These are phyloP conservation scores for Saturnia pavonia DNA, from an alignment of 2,888 invertebrate genomes.

Conservation along the genomic window DNA sequence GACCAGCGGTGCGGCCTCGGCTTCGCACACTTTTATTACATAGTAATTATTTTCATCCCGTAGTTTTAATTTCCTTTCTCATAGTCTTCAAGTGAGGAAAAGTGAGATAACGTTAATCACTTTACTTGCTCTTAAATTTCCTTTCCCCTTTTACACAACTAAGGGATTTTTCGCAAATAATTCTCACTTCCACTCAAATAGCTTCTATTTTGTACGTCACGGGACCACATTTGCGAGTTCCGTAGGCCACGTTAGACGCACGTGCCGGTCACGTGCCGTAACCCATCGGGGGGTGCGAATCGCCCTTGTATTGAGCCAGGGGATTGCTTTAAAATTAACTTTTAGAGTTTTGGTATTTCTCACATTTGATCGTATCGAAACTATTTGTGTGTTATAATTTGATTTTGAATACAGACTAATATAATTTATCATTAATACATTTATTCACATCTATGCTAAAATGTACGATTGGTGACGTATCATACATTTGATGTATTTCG, in stretches of 20 bases:
- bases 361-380: slow-evolving; percentile 27
- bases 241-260: slow-evolving; percentile 44
- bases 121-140: not conserved
- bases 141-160: slow-evolving; percentile 20
- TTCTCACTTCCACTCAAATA: slow-evolving; percentile 60
- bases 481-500: no score
- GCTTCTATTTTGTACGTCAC: slow-evolving; percentile 52
- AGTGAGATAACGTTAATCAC: not conserved
- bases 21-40: not conserved
- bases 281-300: slow-evolving; percentile 51
- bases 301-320: slow-evolving; percentile 51
- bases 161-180: slow-evolving; percentile 35
- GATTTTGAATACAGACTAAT: slow-evolving; percentile 8
- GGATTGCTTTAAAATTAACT: slow-evolving; percentile 37
- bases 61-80: no score
- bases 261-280: slow-evolving; percentile 52
- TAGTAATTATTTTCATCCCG: not conserved
- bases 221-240: slow-evolving; percentile 51
- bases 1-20: no score
- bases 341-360: slow-evolving; percentile 29
- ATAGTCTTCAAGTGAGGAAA: not conserved
- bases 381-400: slow-evolving; percentile 26
- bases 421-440: not conserved
- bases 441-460: not conserved
- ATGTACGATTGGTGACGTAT: not conserved